Base-by-base conservation (phyloP, 2,113 vertebrate genomes). In the Scartelaos histophorus region DNA sequence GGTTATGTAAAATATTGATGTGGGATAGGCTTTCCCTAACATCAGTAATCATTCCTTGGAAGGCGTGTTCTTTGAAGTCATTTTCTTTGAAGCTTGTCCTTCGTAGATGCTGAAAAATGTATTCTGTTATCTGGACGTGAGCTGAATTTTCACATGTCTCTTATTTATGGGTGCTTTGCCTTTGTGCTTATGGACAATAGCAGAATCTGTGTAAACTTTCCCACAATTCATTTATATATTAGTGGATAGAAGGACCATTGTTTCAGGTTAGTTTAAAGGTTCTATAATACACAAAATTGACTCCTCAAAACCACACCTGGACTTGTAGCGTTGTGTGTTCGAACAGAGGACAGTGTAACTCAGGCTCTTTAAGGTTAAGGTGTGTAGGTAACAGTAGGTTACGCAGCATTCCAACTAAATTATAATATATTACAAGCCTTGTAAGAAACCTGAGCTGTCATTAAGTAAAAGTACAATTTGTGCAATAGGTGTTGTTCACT, bases 21-120 rank as follows among this genome's bases (percentile, higher is more conserved):
- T 16, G 7, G 58, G 58, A 61, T 61, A 61, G 58, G 58, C 24
- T 38, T 64, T 64, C 38, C 61, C 34, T 35, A 64, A 43, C 34
- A 43, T 64, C 61, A 64, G 29, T 64, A 21, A 38, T 64, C 61
- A 64, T 64, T 64, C 34, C 61, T 38, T n/a, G 34, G 61, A 64
- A 64, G 34, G 61, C 34, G 29, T n/a, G 34, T 21, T 64, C 61
- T 64, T 64, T 64, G 61, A 64, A 64, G 61, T 38, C 61, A 19
- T 19, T 64, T 38, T 35, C 61, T 64, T 38, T 64, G 61, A 64
- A 64, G 19, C 61, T 6, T 43, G 29, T 64, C 61, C 34, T 64
- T 61, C 58, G 13, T 64, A 35, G 29, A 64, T 43, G 29, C 61
- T 64, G 61, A 64, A 38, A 64, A 38, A 64, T 38, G 61, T 64